Conservation (phyloP, 2,113 vertebrate species). For the Furnarius figulus region DNA sequence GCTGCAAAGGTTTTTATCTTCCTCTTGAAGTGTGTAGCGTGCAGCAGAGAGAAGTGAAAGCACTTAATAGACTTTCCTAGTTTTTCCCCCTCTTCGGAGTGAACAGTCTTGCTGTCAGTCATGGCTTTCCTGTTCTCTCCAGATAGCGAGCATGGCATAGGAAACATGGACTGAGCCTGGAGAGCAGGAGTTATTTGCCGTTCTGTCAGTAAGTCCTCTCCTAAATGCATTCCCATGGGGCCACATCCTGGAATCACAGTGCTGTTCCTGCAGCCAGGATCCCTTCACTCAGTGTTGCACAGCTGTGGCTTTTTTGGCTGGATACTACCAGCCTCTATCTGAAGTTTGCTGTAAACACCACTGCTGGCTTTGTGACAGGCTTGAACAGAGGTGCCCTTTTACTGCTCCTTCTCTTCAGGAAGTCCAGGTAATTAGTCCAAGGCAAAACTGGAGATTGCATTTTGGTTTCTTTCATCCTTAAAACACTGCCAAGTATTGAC, state of each 20-base stretch:
- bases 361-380: slow-evolving; percentile 73
- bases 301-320: slow-evolving; percentile 77
- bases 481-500: slow-evolving; percentile 10
- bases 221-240: slow-evolving; percentile 41
- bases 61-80: background rate
- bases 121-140: background rate
- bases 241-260: slow-evolving; percentile 30
- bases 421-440: slow-evolving; percentile 72
- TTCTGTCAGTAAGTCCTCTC: slow-evolving; percentile 11
- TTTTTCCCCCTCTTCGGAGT: background rate
- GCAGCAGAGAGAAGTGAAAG: background rate
- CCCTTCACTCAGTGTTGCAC: slow-evolving; percentile 49
- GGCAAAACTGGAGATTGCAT: slow-evolving; percentile 48
- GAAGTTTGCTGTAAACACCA: slow-evolving; percentile 82
- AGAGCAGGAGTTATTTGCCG: background rate
- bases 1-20: background rate
- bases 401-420: slow-evolving; percentile 78
- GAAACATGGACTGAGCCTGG: background rate
- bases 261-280: slow-evolving; percentile 52
- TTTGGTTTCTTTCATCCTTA: slow-evolving; percentile 55
- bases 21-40: background rate
- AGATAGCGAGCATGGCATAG: background rate
- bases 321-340: slow-evolving; percentile 58
- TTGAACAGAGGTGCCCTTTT: slow-evolving; percentile 80
- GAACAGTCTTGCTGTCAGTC: background rate